Percentiles rank a stretch among this genome's conserved stretches.
Conservation (phyloP, 2,888 invertebrate species). For the Drosophila cognata region DNA sequence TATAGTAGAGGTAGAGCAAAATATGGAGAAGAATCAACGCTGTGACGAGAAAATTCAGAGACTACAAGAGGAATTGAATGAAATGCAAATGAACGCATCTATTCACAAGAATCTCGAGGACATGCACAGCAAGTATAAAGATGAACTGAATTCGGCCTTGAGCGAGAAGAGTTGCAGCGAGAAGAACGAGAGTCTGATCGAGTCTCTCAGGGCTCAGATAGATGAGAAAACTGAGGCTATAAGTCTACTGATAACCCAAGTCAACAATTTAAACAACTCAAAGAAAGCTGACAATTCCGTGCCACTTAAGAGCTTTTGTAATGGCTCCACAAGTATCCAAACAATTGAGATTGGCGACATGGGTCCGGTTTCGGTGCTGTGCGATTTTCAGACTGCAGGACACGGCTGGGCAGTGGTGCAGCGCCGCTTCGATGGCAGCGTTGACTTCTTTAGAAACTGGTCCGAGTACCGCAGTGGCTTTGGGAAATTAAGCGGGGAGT, state of each 20-base stretch:
- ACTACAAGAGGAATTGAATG: not conserved
- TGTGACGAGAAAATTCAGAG: not conserved
- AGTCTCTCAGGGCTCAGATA: slow-evolving; percentile 3
- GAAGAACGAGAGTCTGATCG: not conserved
- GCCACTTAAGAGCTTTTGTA: not conserved
- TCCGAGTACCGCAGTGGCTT: slow-evolving; percentile 6
- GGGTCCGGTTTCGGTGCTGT: slow-evolving; percentile 1
- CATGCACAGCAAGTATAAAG: not conserved
- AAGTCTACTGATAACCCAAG: not conserved
- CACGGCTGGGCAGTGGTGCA: slow-evolving; percentile 25
- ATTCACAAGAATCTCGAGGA: not conserved
- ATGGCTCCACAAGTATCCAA: not conserved
- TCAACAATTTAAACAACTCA: not conserved
- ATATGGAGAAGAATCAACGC: not conserved
- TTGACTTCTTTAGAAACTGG: slow-evolving; percentile 10
- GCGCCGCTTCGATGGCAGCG: slow-evolving; percentile 12
- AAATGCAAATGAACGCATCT: not conserved
- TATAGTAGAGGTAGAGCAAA: not conserved
- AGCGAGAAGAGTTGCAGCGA: not conserved
- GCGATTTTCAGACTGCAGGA: slow-evolving; percentile 8
- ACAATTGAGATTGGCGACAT: not conserved
- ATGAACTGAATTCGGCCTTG: not conserved
- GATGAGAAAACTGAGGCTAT: slow-evolving; percentile 2
- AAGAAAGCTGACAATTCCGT: slow-evolving; percentile 1
- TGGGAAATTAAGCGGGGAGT: slow-evolving; percentile 6